These are phyloP conservation scores for Protonemura montana DNA, from an alignment of 2,888 invertebrate genomes.

Conservation along the genomic window DNA sequence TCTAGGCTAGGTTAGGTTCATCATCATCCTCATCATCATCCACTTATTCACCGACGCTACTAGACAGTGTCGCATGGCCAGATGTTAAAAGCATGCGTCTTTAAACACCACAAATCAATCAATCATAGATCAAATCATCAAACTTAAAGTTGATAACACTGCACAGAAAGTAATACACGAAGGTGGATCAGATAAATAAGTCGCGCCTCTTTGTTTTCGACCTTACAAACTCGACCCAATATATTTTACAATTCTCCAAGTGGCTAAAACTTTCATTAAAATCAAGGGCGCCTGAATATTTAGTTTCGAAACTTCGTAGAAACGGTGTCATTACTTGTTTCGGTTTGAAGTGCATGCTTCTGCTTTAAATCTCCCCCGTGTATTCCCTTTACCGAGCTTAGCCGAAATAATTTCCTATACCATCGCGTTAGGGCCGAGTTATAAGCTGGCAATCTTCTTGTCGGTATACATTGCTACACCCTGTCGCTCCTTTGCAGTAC, in stretches of 20 bases:
- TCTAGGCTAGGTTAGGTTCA: too few relatives aligned
- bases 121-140: too few relatives aligned
- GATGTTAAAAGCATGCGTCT: too few relatives aligned
- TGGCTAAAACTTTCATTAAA: not conserved
- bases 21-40: too few relatives aligned
- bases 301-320: not conserved
- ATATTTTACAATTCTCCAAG: not conserved
- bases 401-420: not conserved
- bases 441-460: not conserved
- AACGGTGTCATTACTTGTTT: not conserved
- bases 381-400: not conserved
- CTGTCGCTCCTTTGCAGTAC: not conserved
- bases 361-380: not conserved
- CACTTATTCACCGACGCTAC: too few relatives aligned
- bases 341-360: conserved; percentile 3
- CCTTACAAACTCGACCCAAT: too few relatives aligned
- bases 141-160: too few relatives aligned
- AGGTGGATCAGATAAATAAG: too few relatives aligned
- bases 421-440: not conserved
- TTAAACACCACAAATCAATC: too few relatives aligned
- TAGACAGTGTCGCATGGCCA: too few relatives aligned
- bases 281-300: not conserved
- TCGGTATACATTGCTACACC: not conserved
- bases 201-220: too few relatives aligned
- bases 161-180: too few relatives aligned